Percentiles rank a stretch among this genome's conserved stretches.
Evolutionary conservation across 2,888 invertebrate species (phyloP).

Genomic region (Alloscopus bannaensis): DNA sequence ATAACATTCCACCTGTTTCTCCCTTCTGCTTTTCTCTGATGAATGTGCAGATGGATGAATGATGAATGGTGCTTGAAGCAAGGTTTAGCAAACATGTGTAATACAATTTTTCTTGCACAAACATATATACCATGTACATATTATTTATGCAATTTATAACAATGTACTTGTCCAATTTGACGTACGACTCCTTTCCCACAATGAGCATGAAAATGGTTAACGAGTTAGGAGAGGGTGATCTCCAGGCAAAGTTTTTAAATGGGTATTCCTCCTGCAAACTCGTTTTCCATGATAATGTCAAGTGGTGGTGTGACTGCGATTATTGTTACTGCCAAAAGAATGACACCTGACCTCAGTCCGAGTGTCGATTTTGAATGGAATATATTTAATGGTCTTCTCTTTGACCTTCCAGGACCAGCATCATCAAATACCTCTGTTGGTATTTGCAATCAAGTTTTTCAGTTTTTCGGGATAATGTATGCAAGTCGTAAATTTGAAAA

Average conservation of each 20-base stretch:
- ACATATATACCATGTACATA: not conserved
- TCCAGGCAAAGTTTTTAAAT: too few species aligned
- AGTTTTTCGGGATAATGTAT: conserved; percentile 11
- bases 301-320: conserved; percentile 30
- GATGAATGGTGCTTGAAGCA: conserved; percentile 21
- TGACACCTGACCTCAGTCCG: conserved; percentile 39
- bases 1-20: conserved; percentile 53
- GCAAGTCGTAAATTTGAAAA: too few species aligned
- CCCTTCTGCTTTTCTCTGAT: too few species aligned
- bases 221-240: too few species aligned
- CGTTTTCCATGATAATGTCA: too few species aligned
- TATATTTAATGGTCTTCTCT: conserved; percentile 12
- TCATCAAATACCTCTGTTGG: conserved; percentile 20
- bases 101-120: too few species aligned
- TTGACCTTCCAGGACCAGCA: conserved; percentile 9
- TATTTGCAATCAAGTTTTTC: conserved; percentile 13
- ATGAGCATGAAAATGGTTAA: too few species aligned
- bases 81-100: too few species aligned
- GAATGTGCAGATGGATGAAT: conserved; percentile 42
- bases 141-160: not conserved
- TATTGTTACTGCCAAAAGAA: conserved; percentile 28
- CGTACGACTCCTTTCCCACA: conserved; percentile 10
- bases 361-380: conserved; percentile 35
- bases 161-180: conserved; percentile 17
- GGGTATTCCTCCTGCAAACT: not conserved